phyloP scores from a whole-genome alignment of 2,888 invertebrate genomes.

The Loripinus fragilis region DNA sequence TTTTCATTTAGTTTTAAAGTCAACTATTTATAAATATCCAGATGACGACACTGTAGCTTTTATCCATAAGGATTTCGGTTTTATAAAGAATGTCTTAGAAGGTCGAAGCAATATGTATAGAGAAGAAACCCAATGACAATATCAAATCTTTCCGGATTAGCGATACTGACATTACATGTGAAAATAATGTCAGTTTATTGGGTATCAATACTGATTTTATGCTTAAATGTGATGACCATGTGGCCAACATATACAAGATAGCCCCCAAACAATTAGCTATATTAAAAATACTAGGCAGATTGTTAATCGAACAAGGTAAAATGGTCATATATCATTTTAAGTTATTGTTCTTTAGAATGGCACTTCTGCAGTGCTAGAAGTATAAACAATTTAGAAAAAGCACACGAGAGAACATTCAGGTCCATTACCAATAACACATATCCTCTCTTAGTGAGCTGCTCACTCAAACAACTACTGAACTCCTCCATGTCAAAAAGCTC shows the following conservation, averaged over 20 bases:
- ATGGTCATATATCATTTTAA: no score
- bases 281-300: no score
- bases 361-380: no score
- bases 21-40: not conserved
- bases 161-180: not conserved
- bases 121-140: not conserved
- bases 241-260: not conserved
- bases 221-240: not conserved
- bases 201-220: not conserved
- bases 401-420: no score
- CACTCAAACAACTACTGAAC: no score
- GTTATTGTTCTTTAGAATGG: no score
- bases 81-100: not conserved
- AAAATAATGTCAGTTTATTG: not conserved
- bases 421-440: no score
- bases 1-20: not conserved
- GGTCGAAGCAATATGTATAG: not conserved
- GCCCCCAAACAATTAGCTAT: not conserved
- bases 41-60: not conserved
- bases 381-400: no score
- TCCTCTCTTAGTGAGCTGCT: no score
- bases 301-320: no score
- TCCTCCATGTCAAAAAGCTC: no score
- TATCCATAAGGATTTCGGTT: not conserved
- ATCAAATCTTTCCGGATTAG: not conserved